phyloP scores from a whole-genome alignment of 2,113 vertebrate species.

The Machaerirhynchus nigripectus region DNA sequence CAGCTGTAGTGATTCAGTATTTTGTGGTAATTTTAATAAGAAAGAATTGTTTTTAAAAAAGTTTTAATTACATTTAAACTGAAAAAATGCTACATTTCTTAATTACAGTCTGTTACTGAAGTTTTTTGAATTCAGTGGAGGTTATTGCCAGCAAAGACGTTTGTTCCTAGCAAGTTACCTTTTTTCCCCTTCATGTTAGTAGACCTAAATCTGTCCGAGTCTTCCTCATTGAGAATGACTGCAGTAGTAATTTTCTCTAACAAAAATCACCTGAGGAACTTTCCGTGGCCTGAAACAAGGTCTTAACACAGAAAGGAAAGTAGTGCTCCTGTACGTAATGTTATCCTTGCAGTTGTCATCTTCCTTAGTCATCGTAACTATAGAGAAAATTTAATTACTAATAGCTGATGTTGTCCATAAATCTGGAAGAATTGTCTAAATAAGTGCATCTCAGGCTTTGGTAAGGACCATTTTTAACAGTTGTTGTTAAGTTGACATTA shows the following conservation, averaged over 20 bases:
- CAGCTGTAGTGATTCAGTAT: not conserved
- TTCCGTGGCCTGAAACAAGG: not conserved
- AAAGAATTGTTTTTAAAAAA: not conserved
- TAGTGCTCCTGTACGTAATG: not conserved
- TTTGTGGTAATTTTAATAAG: not conserved
- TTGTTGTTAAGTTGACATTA: constrained; percentile 2
- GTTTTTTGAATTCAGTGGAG: not conserved
- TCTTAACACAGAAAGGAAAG: not conserved
- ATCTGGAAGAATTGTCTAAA: constrained; percentile 20
- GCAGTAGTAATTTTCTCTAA: not conserved
- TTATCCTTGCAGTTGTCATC: not conserved
- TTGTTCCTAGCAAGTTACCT: not conserved
- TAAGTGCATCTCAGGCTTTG: not conserved
- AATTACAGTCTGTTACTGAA: not conserved
- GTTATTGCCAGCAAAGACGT: not conserved
- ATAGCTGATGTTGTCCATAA: constrained; percentile 13
- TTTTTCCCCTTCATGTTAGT: accelerated
- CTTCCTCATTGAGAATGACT: not conserved
- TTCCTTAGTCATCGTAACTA: not conserved
- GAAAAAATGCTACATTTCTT: not conserved
- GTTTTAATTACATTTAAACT: not conserved
- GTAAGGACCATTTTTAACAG: constrained; percentile 37
- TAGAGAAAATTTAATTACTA: constrained; percentile 6
- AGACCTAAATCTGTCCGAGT: not conserved
- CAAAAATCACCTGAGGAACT: not conserved